A percentile compares a stretch with the other conserved stretches of the same genome.
Conservation (phyloP, 2,113 vertebrate genomes). For the Pardalotus punctatus region DNA sequence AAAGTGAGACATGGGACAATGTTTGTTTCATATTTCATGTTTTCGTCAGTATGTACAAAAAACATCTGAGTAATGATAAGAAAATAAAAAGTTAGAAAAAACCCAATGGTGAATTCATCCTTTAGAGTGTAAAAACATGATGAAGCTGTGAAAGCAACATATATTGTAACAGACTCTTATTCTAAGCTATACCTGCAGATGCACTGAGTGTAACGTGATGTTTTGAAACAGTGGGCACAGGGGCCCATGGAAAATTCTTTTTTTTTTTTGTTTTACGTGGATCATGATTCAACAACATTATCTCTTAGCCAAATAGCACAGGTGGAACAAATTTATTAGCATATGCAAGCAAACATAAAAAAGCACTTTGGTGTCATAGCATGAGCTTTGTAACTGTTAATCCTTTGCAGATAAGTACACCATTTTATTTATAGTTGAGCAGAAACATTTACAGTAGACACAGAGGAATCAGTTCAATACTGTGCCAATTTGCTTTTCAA, state of each 20-base stretch:
- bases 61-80: not conserved
- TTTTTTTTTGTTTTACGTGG: not conserved
- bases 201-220: not conserved
- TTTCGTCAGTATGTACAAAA: not conserved
- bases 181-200: not conserved
- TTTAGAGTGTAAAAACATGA: not conserved
- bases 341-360: not conserved
- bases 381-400: not conserved
- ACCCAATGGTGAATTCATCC: accelerated
- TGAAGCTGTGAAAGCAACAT: not conserved
- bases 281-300: not conserved
- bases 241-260: not conserved
- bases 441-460: not conserved
- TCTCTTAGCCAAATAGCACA: not conserved
- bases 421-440: not conserved
- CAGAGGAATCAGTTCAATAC: not conserved
- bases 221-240: not conserved
- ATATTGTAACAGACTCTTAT: not conserved
- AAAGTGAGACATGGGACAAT: not conserved
- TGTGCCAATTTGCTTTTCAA: not conserved
- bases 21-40: not conserved
- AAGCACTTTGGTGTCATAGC: not conserved
- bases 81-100: not conserved
- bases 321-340: not conserved
- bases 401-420: not conserved